Conservation (phyloP, 2,797 vertebrate genomes). For the Lacerta agilis region DNA sequence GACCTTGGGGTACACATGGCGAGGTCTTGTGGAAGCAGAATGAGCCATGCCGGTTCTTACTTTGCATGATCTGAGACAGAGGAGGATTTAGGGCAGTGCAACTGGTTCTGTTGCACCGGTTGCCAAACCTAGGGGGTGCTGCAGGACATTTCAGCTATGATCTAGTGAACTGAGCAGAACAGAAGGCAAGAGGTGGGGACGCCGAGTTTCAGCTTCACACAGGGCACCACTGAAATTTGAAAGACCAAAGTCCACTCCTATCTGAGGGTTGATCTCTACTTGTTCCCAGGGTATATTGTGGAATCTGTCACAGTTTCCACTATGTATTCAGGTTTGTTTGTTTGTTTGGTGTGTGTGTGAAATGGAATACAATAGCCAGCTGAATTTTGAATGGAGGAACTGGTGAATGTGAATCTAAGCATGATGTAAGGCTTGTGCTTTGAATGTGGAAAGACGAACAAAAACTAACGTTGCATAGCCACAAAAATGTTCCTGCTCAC, state of each 20-base stretch:
- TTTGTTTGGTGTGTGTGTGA: not conserved
- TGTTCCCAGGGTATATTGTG: not conserved
- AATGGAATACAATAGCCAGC: not conserved
- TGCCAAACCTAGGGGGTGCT: too few relatives aligned
- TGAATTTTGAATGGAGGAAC: not conserved
- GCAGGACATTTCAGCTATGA: too few relatives aligned
- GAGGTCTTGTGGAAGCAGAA: not conserved
- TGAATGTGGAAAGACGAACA: not conserved
- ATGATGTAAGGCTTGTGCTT: not conserved
- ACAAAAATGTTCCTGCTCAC: not conserved
- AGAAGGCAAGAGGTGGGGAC: too few relatives aligned
- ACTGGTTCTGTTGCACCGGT: too few relatives aligned
- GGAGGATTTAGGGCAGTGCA: too few relatives aligned
- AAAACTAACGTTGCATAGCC: not conserved
- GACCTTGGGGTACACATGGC: not conserved
- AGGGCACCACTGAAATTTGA: too few relatives aligned
- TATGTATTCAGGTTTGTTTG: not conserved
- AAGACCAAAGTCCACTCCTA: too few relatives aligned
- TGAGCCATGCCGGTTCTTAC: not conserved
- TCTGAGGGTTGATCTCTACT: not conserved
- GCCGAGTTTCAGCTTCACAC: too few relatives aligned
- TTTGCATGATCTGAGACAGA: too few relatives aligned
- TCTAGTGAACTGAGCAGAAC: too few relatives aligned
- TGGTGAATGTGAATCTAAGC: not conserved
- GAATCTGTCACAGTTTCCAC: not conserved